phyloP scores from a whole-genome alignment of 2,113 vertebrate genomes.

The Xyliphius kryptos region DNA sequence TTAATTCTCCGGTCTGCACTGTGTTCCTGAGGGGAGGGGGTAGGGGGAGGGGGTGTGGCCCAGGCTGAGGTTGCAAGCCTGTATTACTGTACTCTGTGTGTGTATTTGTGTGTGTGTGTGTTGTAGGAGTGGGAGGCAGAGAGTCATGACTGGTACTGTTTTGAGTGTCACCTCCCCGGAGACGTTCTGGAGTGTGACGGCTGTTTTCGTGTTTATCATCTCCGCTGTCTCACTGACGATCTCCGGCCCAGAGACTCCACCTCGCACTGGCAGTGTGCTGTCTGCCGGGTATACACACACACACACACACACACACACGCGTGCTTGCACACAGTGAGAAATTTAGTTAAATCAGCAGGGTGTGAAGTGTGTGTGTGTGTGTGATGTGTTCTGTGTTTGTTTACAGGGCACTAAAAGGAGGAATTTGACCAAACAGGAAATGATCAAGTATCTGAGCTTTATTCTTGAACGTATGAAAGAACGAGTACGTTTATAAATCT shows the following conservation, averaged over 20 bases:
- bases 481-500: slow-evolving; percentile 70
- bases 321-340: too few species aligned
- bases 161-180: slow-evolving; percentile 96
- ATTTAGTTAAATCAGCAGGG: too few species aligned
- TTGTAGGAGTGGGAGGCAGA: slow-evolving; percentile 98
- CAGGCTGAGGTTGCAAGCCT: too few species aligned
- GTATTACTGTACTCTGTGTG: too few species aligned
- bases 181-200: slow-evolving; percentile 95
- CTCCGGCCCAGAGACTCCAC: slow-evolving; percentile 87
- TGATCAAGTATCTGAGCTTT: slow-evolving; percentile 92
- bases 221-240: slow-evolving; percentile 95
- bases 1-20: too few species aligned
- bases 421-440: slow-evolving; percentile 91
- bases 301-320: too few species aligned
- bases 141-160: slow-evolving; percentile 99
- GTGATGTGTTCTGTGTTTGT: too few species aligned
- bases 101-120: slow-evolving; percentile 50
- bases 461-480: slow-evolving; percentile 98
- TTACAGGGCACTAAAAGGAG: slow-evolving; percentile 95
- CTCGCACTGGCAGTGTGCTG: slow-evolving; percentile 93
- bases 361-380: too few species aligned
- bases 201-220: slow-evolving; percentile 98
- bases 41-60: too few species aligned
- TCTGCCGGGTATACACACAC: slow-evolving; percentile 99
- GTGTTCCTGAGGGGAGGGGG: too few species aligned